These are phyloP conservation scores for Melikaiella ostensackeni DNA, from an alignment of 2,888 invertebrate genomes.

Conservation along the genomic window DNA sequence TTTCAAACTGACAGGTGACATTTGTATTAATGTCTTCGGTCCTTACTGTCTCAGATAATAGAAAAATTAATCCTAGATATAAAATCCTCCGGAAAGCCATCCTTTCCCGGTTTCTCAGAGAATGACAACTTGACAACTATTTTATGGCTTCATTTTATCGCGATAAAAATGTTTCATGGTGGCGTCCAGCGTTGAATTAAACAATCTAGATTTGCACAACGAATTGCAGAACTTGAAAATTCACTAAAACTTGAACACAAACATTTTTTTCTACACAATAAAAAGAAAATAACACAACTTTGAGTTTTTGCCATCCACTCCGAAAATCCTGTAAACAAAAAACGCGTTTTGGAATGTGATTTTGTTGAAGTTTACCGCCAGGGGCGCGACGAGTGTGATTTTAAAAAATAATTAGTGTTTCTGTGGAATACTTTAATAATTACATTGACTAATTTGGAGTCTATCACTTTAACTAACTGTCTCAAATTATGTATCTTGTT, in stretches of 20 bases:
- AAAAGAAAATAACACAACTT: slow-evolving; percentile 1
- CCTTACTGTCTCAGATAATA: slow-evolving; percentile 16
- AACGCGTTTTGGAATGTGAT: slow-evolving; percentile 24
- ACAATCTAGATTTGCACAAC: background rate
- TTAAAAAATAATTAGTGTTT: background rate
- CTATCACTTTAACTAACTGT: background rate
- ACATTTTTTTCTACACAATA: background rate
- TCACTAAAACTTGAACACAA: background rate
- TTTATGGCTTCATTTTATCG: slow-evolving; percentile 16
- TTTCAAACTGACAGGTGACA: slow-evolving; percentile 68
- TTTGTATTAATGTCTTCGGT: slow-evolving; percentile 48
- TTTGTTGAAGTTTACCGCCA: background rate
- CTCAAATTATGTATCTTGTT: background rate
- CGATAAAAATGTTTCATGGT: slow-evolving; percentile 12
- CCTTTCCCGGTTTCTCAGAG: slow-evolving; percentile 21
- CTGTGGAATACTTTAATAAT: background rate
- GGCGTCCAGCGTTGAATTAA: background rate
- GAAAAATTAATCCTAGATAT: background rate
- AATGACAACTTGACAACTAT: background rate
- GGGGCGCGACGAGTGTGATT: background rate
- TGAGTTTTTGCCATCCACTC: slow-evolving; percentile 9
- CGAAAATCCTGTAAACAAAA: slow-evolving; percentile 25
- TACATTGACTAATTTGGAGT: background rate
- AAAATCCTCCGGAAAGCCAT: slow-evolving; percentile 34
- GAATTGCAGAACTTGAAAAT: background rate